Conservation (phyloP, 1,140 invertebrate species). For the Tribolium madens region DNA sequence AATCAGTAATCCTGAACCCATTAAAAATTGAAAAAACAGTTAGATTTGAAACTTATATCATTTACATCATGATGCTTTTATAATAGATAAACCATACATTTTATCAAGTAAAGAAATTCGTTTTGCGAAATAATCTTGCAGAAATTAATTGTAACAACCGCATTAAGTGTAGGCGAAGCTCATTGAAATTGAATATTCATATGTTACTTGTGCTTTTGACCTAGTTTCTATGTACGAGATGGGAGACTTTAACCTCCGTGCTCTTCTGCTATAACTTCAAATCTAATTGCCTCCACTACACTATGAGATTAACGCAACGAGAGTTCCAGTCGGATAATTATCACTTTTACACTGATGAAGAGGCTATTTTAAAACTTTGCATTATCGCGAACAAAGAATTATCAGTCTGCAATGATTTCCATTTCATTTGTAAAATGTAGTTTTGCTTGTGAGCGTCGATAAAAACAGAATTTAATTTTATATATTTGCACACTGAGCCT, state of each 20-base stretch:
- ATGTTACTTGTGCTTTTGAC: constrained; percentile 34
- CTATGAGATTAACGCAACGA: constrained; percentile 15
- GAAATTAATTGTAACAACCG: constrained; percentile 11
- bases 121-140: constrained; percentile 17
- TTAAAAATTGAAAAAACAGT: constrained; percentile 10
- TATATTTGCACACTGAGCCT: constrained; percentile 7
- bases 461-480: constrained; percentile 7
- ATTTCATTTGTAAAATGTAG: background rate
- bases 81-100: background rate
- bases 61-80: constrained; percentile 14
- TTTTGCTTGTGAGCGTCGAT: background rate
- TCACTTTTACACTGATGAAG: constrained; percentile 27
- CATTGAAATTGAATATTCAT: constrained; percentile 35
- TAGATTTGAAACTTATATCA: background rate
- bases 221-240: background rate
- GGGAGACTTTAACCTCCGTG: background rate
- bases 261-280: background rate
- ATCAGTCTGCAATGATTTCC: background rate
- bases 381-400: background rate
- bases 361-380: constrained; percentile 11
- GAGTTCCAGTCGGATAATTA: constrained; percentile 1
- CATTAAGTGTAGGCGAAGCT: constrained; percentile 18
- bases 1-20: constrained; percentile 11
- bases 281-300: constrained; percentile 31
- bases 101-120: background rate